Base-by-base conservation (phyloP, 2,797 vertebrate species). In the Peromyscus attwateri region DNA sequence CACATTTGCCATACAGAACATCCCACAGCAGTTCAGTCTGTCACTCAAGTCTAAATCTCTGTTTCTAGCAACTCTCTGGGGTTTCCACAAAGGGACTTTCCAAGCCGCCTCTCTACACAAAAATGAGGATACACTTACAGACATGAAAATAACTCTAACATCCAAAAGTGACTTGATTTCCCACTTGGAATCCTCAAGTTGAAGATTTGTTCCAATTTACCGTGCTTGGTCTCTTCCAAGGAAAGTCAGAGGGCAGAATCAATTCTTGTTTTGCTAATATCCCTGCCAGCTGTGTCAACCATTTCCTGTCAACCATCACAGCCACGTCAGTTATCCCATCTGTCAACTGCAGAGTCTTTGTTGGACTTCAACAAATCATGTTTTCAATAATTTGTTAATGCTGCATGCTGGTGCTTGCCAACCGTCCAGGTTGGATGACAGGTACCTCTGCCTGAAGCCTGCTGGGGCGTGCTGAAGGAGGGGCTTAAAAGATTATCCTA, bases 311-410 rank as follows among this genome's bases (percentile, higher is more conserved):
- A 91, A 10, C 80, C 88, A 73, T 83, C 37, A 27, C 0, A 8
- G 46, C 52, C 68, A 75, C 37, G 55, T 95, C 92, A 52, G 37
- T 96, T 84, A 87, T 89, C 64, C 92, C 82, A n/a, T 95, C 94
- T 97, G 93, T 89, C 95, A 95, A 88, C 64, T 60, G 11, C 1
- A n/a, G 89, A 82, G 40, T 68, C 95, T 96, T 92, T 87, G 95
- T 84, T 94, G 84, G 95, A 62, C 81, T 92, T 95, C 93, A 96
- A 40, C 84, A 91, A 87, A 70, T 10, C 77, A 49, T 79, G 68
- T 75, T 91, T 95, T 94, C 91, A 77, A 46, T 77, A 95, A 88
- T 89, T 92, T 88, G 62, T 73, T 79, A 71, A 8, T 52, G 37
- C 79, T 93, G 7, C 75, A 29, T 90, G 29, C 89, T 70, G 55